Conservation (phyloP, 2,113 vertebrate genomes). For the Theristicus caerulescens region DNA sequence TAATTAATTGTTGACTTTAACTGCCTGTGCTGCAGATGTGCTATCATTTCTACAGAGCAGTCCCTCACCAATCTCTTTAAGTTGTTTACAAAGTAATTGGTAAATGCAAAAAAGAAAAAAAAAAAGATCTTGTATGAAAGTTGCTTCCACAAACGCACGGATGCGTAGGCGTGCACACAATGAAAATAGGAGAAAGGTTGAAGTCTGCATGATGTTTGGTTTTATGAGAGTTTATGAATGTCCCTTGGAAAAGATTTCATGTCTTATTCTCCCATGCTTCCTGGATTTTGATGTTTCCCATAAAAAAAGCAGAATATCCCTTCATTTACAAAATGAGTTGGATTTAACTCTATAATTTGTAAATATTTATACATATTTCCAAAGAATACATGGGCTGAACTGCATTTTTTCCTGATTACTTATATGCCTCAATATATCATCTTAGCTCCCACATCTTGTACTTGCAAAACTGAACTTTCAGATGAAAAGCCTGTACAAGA, state of each 20-base stretch:
- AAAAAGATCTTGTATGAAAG: neutral
- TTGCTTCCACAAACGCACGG: slow-evolving; percentile 6
- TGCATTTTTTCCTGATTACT: slow-evolving; percentile 75
- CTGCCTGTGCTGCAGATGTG: slow-evolving; percentile 39
- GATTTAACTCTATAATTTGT: slow-evolving; percentile 74
- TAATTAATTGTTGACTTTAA: slow-evolving; percentile 68
- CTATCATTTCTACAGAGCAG: slow-evolving; percentile 45
- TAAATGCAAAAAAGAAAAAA: neutral
- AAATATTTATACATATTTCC: slow-evolving; percentile 80
- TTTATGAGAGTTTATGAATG: slow-evolving; percentile 43
- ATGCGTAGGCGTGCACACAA: slow-evolving; percentile 45
- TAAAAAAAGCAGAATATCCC: slow-evolving; percentile 65
- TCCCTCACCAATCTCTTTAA: slow-evolving; percentile 48
- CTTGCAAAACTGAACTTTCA: slow-evolving; percentile 69
- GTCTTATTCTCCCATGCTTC: slow-evolving; percentile 46
- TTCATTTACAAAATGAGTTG: slow-evolving; percentile 74
- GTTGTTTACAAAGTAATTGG: slow-evolving; percentile 41
- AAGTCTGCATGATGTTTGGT: slow-evolving; percentile 25
- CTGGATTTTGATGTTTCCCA: slow-evolving; percentile 56
- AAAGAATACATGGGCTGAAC: slow-evolving; percentile 72
- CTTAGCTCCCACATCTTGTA: slow-evolving; percentile 59
- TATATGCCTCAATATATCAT: slow-evolving; percentile 73
- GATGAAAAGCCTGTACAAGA: slow-evolving; percentile 53
- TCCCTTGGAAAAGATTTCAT: slow-evolving; percentile 45
- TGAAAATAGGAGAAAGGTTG: slow-evolving; percentile 48